These are phyloP conservation scores for Simalia tracyae DNA, from an alignment of 2,797 vertebrate genomes.

Conservation along the genomic window DNA sequence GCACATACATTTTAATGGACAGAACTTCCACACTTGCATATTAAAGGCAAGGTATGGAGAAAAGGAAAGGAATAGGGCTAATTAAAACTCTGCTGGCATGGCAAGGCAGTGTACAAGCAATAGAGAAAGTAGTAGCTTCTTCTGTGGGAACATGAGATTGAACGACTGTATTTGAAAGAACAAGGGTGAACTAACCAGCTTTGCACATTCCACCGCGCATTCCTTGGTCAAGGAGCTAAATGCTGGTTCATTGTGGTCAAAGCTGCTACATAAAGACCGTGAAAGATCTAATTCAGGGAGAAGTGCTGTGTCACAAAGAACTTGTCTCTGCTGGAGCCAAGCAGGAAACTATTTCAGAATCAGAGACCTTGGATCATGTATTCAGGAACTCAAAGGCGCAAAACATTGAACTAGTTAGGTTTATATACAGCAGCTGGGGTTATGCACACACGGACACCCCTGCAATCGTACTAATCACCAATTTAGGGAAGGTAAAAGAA, in stretches of 20 bases:
- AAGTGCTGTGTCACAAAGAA: not conserved
- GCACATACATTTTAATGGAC: not conserved
- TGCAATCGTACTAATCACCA: not conserved
- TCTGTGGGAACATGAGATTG: not conserved
- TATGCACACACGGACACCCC: no score
- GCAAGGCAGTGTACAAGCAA: not conserved
- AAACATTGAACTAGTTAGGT: not conserved
- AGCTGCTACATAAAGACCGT: not conserved
- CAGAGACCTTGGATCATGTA: not conserved
- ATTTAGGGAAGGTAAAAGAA: not conserved
- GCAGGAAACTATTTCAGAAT: not conserved
- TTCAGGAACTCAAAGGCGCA: not conserved
- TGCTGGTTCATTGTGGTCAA: constrained; percentile 7
- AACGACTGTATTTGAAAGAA: not conserved
- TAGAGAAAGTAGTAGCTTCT: not conserved
- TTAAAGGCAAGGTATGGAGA: not conserved
- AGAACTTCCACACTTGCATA: not conserved
- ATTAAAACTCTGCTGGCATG: not conserved
- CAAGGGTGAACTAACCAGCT: not conserved
- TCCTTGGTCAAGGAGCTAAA: constrained; percentile 23
- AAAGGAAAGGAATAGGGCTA: not conserved
- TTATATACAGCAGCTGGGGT: not conserved
- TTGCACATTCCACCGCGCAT: not conserved
- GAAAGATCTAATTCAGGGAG: not conserved
- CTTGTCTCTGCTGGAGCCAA: not conserved